phyloP scores from a whole-genome alignment of 1,140 invertebrate genomes.

The Hycleus cichorii region DNA sequence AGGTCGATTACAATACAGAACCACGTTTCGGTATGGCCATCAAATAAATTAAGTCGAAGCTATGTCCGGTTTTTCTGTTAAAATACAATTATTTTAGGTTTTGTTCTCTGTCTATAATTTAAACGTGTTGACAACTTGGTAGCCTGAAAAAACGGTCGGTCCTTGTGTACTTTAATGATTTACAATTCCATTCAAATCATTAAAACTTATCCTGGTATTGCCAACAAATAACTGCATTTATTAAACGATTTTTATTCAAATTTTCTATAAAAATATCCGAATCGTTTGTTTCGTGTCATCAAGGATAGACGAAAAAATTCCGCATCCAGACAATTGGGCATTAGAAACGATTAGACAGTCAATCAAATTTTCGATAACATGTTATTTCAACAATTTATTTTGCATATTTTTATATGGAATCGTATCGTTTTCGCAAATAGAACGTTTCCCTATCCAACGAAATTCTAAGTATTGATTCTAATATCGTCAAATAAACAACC shows the following conservation, averaged over 20 bases:
- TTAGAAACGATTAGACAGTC: slow-evolving; percentile 10
- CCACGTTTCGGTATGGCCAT: slow-evolving; percentile 8
- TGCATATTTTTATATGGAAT: slow-evolving; percentile 13
- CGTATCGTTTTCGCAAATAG: not conserved
- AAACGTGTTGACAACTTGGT: slow-evolving; percentile 12
- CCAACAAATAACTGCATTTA: not conserved
- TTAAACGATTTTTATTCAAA: too few relatives aligned
- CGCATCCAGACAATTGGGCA: too few relatives aligned
- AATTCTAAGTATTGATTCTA: too few relatives aligned
- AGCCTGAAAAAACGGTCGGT: slow-evolving; percentile 7
- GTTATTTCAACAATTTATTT: slow-evolving; percentile 10
- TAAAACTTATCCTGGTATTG: slow-evolving; percentile 1
- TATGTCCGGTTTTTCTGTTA: slow-evolving; percentile 11
- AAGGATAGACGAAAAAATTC: not conserved
- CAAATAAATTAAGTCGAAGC: slow-evolving; percentile 1
- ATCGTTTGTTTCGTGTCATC: too few relatives aligned
- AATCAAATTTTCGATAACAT: slow-evolving; percentile 14
- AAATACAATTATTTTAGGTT: slow-evolving; percentile 1
- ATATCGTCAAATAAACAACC: too few relatives aligned
- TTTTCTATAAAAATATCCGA: too few relatives aligned
- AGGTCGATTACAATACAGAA: slow-evolving; percentile 6
- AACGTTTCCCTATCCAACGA: too few relatives aligned
- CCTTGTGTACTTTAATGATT: slow-evolving; percentile 2
- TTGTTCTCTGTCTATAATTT: slow-evolving; percentile 4
- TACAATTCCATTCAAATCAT: slow-evolving; percentile 2